phyloP scores from a whole-genome alignment of 2,888 invertebrate species.

The Dolichopus griseipennis region DNA sequence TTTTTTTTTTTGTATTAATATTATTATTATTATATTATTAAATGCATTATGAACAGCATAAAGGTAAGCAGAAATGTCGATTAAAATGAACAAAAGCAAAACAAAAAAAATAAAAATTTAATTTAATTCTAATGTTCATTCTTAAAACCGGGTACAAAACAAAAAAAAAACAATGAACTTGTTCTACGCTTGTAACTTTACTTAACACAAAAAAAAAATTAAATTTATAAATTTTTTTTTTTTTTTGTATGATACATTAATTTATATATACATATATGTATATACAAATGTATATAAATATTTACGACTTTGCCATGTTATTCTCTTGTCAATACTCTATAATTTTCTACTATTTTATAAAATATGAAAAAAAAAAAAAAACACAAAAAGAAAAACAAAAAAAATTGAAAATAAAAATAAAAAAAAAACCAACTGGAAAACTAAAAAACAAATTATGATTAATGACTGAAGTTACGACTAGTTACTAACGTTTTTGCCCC shows the following conservation, averaged over 20 bases:
- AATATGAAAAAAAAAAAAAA: background rate
- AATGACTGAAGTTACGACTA: background rate
- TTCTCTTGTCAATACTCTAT: background rate
- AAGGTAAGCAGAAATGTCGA: too few species aligned
- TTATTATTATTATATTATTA: background rate
- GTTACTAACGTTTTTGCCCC: background rate
- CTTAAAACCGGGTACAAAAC: too few species aligned
- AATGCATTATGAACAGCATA: background rate
- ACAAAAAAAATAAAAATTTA: background rate
- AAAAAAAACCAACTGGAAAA: background rate
- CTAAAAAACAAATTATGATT: background rate
- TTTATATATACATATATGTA: too few species aligned
- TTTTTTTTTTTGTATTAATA: background rate
- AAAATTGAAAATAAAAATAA: background rate
- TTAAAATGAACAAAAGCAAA: background rate
- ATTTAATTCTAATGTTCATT: too few species aligned
- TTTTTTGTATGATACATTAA: too few species aligned
- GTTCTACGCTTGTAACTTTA: background rate
- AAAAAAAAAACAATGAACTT: too few species aligned
- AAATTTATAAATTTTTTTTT: background rate
- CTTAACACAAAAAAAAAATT: background rate
- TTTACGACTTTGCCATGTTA: background rate
- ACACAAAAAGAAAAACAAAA: background rate
- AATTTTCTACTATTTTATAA: background rate
- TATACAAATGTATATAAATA: too few species aligned